Base-by-base conservation (phyloP, 2,888 invertebrate species). In the Elmis aenea region DNA sequence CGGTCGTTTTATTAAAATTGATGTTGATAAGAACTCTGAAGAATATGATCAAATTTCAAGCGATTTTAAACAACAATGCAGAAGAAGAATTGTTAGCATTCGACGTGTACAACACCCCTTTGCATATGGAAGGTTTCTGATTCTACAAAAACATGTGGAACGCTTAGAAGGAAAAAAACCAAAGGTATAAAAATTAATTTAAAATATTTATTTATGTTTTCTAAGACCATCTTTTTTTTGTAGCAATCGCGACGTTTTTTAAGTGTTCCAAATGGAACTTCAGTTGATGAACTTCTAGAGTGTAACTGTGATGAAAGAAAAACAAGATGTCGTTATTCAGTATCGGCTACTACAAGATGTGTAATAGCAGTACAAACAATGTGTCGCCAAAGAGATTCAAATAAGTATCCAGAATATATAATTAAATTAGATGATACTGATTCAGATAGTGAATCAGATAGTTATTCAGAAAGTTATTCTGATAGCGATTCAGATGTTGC, bases 101-200 rank as follows among this genome's bases (percentile, higher is more conserved):
- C 13, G 27, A 13, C 26, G 46, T 9, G 28, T 46, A 2, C 46
- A 46, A 23, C 41, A 46, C 33, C 44, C 44, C 1, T 42, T 39
- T 29, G 44, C 44, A 2, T 46, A 33, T 29, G 37, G 33, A 3
- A 29, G 41, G 20, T 46, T 26, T 22, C 5, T 26, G 12, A 9
- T 37, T 5, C 16, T 35, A 16, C 21, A 36, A 13, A 28, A 39
- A 13, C 33, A 39, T 11, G n/a, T 18, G 8, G 8, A 18, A 18
- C 5, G 8, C 5, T 6, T n/a, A n/a, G n/a, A n/a, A n/a, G n/a
- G n/a, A n/a, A n/a, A n/a, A n/a, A n/a, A n/a, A n/a, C n/a, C n/a
- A n/a, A n/a, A n/a, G n/a, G n/a, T n/a, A n/a, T n/a, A n/a, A n/a
- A n/a, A n/a, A n/a, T n/a, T n/a, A n/a, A n/a, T n/a, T n/a, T n/a